Evolutionary conservation across 2,888 invertebrate species (phyloP).

Genomic region (Cephonodes hylas): DNA sequence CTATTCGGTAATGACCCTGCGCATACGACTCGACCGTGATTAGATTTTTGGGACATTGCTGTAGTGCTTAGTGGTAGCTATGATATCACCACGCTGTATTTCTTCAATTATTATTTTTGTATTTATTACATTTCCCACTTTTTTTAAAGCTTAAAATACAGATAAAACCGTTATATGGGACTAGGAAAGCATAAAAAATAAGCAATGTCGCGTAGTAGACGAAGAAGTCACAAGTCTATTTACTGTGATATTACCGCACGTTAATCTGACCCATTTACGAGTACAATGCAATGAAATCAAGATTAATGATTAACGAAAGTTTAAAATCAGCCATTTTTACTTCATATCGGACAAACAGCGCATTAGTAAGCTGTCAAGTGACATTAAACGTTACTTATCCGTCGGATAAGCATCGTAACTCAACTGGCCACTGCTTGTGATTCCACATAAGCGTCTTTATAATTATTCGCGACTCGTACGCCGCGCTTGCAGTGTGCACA

Average conservation of each 20-base stretch:
- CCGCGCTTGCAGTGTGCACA: slow-evolving; percentile 12
- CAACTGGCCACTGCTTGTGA: background rate
- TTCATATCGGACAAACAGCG: background rate
- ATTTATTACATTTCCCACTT: too few relatives aligned
- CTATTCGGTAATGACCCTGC: slow-evolving; percentile 65
- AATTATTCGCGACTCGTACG: slow-evolving; percentile 7
- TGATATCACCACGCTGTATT: slow-evolving; percentile 14
- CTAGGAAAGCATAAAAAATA: too few relatives aligned
- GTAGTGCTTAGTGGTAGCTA: slow-evolving; percentile 21
- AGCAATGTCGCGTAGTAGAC: too few relatives aligned
- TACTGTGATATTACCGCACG: too few relatives aligned
- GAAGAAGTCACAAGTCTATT: background rate
- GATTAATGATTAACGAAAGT: too few relatives aligned
- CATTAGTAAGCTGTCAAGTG: slow-evolving; percentile 2
- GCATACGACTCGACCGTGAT: slow-evolving; percentile 50
- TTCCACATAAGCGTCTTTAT: background rate
- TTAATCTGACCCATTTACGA: too few relatives aligned
- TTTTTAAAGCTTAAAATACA: too few relatives aligned
- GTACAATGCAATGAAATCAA: too few relatives aligned
- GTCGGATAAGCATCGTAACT: background rate
- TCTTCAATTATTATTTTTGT: background rate
- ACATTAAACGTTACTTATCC: slow-evolving; percentile 6
- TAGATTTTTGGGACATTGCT: slow-evolving; percentile 29
- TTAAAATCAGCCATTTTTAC: background rate
- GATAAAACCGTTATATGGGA: too few relatives aligned